Conservation (phyloP, 53 echinoderm and acorn worm genomes). For the Crossaster papposus region DNA sequence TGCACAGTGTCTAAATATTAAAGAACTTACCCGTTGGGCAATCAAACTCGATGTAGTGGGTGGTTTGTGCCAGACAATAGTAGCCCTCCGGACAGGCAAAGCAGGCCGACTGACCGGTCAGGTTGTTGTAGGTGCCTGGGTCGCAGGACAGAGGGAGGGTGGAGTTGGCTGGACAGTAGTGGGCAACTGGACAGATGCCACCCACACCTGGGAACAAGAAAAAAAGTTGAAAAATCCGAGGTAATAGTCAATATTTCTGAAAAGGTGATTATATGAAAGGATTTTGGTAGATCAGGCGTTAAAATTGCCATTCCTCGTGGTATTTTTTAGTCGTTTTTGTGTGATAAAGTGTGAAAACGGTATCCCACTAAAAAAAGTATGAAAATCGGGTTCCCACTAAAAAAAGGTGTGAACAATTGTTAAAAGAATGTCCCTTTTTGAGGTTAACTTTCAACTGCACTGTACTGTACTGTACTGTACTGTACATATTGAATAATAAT, state of each 20-base stretch:
- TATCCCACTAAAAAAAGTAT: too few relatives aligned
- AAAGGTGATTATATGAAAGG: too few relatives aligned
- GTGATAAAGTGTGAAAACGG: too few relatives aligned
- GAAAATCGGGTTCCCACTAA: too few relatives aligned
- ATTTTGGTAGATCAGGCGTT: too few relatives aligned
- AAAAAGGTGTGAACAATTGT: too few relatives aligned
- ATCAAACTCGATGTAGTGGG: conserved; percentile 75
- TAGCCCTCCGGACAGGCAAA: conserved; percentile 83
- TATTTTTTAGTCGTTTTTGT: too few relatives aligned
- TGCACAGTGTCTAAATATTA: neutral
- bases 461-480: too few relatives aligned
- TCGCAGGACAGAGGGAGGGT: conserved; percentile 76
- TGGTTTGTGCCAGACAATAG: conserved; percentile 87
- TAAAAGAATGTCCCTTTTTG: too few relatives aligned
- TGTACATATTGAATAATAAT: too few relatives aligned
- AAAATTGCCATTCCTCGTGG: neutral
- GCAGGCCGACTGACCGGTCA: conserved; percentile 73
- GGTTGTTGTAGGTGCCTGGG: conserved; percentile 83
- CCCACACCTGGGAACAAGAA: conserved; percentile 47
- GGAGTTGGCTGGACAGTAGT: conserved; percentile 90
- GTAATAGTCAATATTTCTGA: neutral
- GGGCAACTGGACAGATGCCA: conserved; percentile 92
- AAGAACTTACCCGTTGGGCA: conserved; percentile 84
- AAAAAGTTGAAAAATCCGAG: neutral
- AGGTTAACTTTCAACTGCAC: too few relatives aligned